A percentile compares a stretch with the other conserved stretches of the same genome.
These are phyloP conservation scores for Lithobates sylvaticus DNA, from an alignment of 2,797 vertebrate species.

Conservation along the genomic window DNA sequence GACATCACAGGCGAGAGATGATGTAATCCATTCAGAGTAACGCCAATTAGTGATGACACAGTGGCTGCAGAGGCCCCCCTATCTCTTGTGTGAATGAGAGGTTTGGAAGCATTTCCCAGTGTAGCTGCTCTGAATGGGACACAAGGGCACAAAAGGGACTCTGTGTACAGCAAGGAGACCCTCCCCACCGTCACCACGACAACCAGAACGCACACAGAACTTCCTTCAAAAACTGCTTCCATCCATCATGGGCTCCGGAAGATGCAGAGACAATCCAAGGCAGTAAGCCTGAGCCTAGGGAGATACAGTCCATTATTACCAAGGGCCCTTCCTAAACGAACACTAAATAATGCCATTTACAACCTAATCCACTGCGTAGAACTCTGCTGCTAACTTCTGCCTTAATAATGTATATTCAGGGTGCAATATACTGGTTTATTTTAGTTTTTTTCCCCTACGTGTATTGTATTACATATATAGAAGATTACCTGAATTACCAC, in stretches of 20 bases:
- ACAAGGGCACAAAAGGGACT: constrained; percentile 54
- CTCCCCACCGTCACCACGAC: constrained; percentile 45
- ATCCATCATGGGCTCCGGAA: constrained; percentile 61
- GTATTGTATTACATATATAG: too few relatives aligned
- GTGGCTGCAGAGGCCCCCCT: constrained; percentile 7
- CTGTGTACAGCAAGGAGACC: constrained; percentile 49
- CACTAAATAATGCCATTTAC: background rate
- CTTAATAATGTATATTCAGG: background rate
- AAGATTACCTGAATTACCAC: too few relatives aligned
- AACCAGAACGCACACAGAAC: constrained; percentile 59
- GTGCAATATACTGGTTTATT: too few relatives aligned
- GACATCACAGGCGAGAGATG: constrained; percentile 40
- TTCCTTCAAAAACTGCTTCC: constrained; percentile 57
- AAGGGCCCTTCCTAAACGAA: background rate
- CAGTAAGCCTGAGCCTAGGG: constrained; percentile 45
- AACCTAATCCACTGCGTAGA: background rate
- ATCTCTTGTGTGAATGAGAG: constrained; percentile 31
- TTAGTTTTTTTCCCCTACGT: background rate
- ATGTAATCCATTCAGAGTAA: constrained; percentile 33
- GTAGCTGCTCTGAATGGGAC: constrained; percentile 57
- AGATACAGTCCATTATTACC: constrained; percentile 10
- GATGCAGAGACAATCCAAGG: constrained; percentile 54
- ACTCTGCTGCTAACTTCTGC: background rate
- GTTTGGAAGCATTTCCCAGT: constrained; percentile 56
- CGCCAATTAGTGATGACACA: constrained; percentile 47